phyloP scores from a whole-genome alignment of 2,888 invertebrate genomes.

The Agrilus cyanescens region DNA sequence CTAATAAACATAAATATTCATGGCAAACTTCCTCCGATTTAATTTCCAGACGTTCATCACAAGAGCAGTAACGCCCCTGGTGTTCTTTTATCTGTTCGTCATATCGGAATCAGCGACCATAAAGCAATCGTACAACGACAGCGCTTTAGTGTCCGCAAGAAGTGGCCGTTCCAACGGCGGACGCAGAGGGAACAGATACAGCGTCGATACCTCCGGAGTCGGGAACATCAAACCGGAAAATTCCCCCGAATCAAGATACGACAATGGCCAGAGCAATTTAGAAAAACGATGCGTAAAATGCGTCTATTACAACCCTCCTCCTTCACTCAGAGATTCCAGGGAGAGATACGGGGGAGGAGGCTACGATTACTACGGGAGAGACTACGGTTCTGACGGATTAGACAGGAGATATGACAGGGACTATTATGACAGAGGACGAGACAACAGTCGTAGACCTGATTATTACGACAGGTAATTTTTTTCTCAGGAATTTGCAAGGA shows the following conservation, averaged over 20 bases:
- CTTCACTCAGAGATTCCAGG: slow-evolving; percentile 7
- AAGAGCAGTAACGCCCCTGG: no score
- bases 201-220: no score
- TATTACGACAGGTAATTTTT: slow-evolving; percentile 23
- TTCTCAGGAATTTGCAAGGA: no score
- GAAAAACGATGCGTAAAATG: slow-evolving; percentile 23
- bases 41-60: no score
- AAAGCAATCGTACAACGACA: no score
- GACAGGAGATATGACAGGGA: slow-evolving; percentile 32
- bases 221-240: slow-evolving; percentile 21
- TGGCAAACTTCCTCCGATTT: no score
- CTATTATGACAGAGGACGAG: slow-evolving; percentile 19
- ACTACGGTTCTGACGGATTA: slow-evolving; percentile 17
- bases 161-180: no score
- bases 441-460: slow-evolving; percentile 4
- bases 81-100: no score
- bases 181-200: no score
- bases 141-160: no score
- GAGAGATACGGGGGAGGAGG: slow-evolving; percentile 27
- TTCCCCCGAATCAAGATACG: slow-evolving; percentile 18
- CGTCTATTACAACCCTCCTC: slow-evolving; percentile 11
- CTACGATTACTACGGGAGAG: slow-evolving; percentile 16
- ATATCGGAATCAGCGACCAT: no score
- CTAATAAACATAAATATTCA: no score
- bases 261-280: slow-evolving; percentile 12